Base-by-base conservation (phyloP, 2,113 vertebrate species). In the Narcine bancroftii region DNA sequence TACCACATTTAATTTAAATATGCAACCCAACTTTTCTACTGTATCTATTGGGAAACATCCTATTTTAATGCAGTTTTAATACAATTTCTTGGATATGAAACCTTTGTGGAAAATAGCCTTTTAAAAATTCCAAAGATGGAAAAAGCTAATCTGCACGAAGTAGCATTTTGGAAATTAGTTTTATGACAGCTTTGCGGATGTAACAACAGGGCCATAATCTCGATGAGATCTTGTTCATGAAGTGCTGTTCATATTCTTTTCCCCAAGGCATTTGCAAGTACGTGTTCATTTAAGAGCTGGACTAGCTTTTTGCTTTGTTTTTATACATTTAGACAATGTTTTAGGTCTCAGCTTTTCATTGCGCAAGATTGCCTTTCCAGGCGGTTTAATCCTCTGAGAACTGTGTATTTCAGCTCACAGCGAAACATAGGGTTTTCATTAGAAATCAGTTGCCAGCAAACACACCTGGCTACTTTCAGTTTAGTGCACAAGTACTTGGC, bases 381-480 rank as follows among this genome's bases (percentile, higher is more conserved):
- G 89, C 89, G 71, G 89, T 71, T 91, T 91, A 91, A 91, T 91
- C 65, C 89, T 91, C 10, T 69, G 89, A 91, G 89, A 91, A 91
- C 63, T 45, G 42, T 91, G 89, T 50, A 89, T 92, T 36, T 94
- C 45, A 93, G 73, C 50, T 93, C 93, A 93, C 92, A 69, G 50
- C 72, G 92, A 92, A 92, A 92, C 79, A 92, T 72, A 69, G 33
- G 63, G n/a, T 94, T 93, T 85, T 93, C 24, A 10, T 92, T 93
- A 92, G 92, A 65, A 93, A 92, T 7, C 7, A 92, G 75, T 92
- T 93, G 93, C 94, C 93, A 94, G 93, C 94, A 96, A 93, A 96
- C 94, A 94, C 94, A 94, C 92, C 92, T 95, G 66, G 1, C 94
- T 94, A 94, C 94, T 96, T 93, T 93, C 92, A 93, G 93, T 95